Conservation (phyloP, 2,888 invertebrate genomes). For the Spodoptera exigua region DNA sequence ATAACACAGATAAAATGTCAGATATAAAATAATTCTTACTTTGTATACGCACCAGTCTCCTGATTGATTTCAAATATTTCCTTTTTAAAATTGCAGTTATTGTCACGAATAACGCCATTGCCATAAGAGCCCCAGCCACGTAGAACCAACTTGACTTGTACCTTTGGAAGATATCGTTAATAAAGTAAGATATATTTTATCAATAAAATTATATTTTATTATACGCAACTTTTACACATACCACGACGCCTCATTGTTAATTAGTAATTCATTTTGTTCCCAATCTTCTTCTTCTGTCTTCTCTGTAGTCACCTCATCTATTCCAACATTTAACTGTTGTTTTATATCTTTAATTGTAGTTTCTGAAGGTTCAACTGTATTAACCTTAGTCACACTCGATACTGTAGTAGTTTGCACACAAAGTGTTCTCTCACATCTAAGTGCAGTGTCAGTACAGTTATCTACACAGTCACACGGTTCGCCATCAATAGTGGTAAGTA, state of each 20-base stretch:
- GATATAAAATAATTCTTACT: no score
- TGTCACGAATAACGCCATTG: constrained; percentile 17
- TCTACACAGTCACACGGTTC: constrained; percentile 44
- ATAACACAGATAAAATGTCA: no score
- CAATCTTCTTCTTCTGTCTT: background rate
- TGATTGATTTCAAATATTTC: constrained; percentile 5
- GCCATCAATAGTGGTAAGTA: constrained; percentile 27
- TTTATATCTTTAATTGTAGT: background rate
- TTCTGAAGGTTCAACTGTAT: background rate
- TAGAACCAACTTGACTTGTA: constrained; percentile 33
- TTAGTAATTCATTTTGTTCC: constrained; percentile 11
- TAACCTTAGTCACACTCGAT: background rate
- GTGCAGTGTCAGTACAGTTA: constrained; percentile 26
- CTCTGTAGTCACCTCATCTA: background rate
- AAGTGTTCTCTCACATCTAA: constrained; percentile 47
- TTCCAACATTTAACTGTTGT: background rate
- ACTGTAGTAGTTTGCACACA: constrained; percentile 32
- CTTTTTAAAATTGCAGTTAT: constrained; percentile 11
- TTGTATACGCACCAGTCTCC: constrained; percentile 17
- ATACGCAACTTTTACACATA: constrained; percentile 9
- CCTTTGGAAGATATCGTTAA: constrained; percentile 11
- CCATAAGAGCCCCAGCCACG: constrained; percentile 19
- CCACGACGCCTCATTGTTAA: constrained; percentile 26
- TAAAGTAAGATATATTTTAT: background rate
- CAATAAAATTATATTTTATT: background rate